Conservation (phyloP, 2,888 invertebrate species). For the Pheosia tremula region DNA sequence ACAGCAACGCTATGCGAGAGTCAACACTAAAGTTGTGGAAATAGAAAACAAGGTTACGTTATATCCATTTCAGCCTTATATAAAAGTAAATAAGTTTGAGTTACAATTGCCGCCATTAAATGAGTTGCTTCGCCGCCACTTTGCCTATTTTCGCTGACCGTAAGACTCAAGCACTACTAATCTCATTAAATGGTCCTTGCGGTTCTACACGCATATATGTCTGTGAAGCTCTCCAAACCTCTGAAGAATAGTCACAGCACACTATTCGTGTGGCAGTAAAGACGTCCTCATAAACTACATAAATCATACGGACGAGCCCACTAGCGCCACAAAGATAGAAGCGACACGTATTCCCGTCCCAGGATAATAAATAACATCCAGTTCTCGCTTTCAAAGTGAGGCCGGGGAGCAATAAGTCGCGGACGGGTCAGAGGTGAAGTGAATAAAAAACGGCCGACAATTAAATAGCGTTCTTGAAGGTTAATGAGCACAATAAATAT, state of each 20-base stretch:
- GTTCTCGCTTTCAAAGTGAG: constrained; percentile 81
- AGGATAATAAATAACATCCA: constrained; percentile 81
- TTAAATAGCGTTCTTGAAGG: constrained; percentile 85
- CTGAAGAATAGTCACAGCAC: constrained; percentile 26
- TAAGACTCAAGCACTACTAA: no score
- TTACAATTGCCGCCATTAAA: no score
- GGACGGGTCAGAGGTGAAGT: constrained; percentile 82
- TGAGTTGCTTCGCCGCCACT: no score
- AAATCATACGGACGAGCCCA: constrained; percentile 76
- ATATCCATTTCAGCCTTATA: no score
- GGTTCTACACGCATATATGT: background rate
- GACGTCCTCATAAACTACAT: constrained; percentile 75
- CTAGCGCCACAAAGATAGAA: constrained; percentile 81
- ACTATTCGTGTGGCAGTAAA: constrained; percentile 67
- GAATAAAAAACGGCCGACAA: constrained; percentile 85
- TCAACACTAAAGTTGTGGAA: no score
- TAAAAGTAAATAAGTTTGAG: no score
- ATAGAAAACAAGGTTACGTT: no score
- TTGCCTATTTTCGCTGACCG: no score
- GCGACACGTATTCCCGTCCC: constrained; percentile 77
- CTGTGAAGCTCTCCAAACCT: constrained; percentile 7
- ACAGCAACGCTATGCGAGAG: no score
- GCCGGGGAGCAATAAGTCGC: constrained; percentile 82
- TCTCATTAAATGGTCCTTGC: background rate
- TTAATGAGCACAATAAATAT: constrained; percentile 85